Percentiles rank a stretch among this genome's conserved stretches.
Evolutionary conservation across 2,113 vertebrate species (phyloP).

Genomic region (Eublepharis macularius): DNA sequence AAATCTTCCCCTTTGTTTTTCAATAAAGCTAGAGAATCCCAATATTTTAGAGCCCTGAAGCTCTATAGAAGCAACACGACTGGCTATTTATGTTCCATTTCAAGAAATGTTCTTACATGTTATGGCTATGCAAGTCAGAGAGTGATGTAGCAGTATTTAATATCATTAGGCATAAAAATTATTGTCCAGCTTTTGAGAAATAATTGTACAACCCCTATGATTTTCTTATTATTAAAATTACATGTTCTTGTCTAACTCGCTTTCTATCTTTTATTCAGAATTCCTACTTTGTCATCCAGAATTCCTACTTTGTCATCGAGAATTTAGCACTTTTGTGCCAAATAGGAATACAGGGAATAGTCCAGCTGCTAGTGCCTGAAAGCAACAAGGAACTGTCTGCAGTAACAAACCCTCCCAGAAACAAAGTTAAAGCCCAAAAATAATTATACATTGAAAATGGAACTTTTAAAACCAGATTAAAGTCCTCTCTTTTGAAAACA

Average conservation of each 20-base stretch:
- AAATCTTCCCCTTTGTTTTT: neutral
- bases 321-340: neutral
- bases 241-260: neutral
- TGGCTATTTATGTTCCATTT: neutral
- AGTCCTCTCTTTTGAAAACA: neutral
- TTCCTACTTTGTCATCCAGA: neutral
- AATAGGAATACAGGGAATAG: neutral
- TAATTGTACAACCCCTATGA: neutral
- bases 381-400: neutral
- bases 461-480: neutral
- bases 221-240: neutral
- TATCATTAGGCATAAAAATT: neutral
- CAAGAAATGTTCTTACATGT: neutral
- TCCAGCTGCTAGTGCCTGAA: neutral
- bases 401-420: neutral
- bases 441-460: neutral
- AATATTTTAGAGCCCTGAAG: neutral
- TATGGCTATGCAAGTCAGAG: too few relatives aligned
- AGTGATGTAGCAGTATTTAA: neutral
- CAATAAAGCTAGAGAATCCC: accelerated
- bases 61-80: neutral
- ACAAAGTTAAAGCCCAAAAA: neutral
- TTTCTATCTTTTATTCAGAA: neutral
- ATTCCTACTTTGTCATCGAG: too few relatives aligned
- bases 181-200: neutral